Percentiles rank a stretch among this genome's conserved stretches.
Evolutionary conservation across 2,113 vertebrate species (phyloP).

Genomic region (Lasiurus cinereus): DNA sequence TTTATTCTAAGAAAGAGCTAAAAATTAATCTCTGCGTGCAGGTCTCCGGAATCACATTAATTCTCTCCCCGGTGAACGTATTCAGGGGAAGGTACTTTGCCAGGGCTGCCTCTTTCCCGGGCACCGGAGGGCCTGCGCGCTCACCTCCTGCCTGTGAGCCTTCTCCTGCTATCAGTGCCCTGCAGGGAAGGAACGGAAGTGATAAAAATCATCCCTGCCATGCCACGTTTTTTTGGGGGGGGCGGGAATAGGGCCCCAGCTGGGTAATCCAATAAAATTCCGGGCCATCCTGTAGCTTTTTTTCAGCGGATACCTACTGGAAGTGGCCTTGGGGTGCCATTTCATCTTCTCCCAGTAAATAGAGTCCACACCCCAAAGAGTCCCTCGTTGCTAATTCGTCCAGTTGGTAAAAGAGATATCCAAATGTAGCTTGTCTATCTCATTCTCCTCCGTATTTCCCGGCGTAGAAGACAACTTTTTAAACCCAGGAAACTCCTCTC

Average conservation of each 20-base stretch:
- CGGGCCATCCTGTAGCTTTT: rapidly evolving
- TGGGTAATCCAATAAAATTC: neutral
- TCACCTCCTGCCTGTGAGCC: neutral
- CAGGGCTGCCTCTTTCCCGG: slow-evolving; percentile 19
- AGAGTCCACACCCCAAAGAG: too few relatives aligned
- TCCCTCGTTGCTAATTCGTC: rapidly evolving
- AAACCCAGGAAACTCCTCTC: too few relatives aligned
- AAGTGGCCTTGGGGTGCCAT: neutral
- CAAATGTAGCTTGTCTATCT: neutral
- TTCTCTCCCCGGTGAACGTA: slow-evolving; percentile 44
- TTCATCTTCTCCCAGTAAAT: neutral
- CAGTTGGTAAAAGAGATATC: neutral
- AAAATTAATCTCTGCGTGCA: slow-evolving; percentile 45
- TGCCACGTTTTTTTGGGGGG: neutral
- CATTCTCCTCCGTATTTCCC: neutral
- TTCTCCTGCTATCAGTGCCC: slow-evolving; percentile 38
- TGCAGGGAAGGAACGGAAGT: neutral
- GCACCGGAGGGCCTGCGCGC: neutral
- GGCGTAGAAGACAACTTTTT: too few relatives aligned
- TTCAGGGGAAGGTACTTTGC: slow-evolving; percentile 56
- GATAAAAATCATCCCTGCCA: neutral
- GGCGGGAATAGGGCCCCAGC: rapidly evolving
- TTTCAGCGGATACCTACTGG: neutral
- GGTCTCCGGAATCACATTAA: slow-evolving; percentile 54
- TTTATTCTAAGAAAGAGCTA: slow-evolving; percentile 62